A percentile compares a stretch with the other conserved stretches of the same genome.
Evolutionary conservation across 2,797 vertebrate species (phyloP).

Genomic region (Microhierax caerulescens): DNA sequence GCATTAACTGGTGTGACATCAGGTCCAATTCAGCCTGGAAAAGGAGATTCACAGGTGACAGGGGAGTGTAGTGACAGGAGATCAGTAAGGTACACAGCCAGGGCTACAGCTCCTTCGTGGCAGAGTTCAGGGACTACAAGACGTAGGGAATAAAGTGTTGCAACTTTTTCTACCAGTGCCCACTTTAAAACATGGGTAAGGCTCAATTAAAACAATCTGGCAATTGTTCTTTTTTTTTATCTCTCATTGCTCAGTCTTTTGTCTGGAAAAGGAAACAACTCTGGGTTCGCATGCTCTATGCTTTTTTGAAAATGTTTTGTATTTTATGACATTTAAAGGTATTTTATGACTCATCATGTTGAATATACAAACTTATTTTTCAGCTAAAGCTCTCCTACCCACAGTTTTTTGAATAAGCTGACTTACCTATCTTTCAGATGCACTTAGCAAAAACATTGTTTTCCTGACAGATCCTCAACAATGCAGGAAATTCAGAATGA

Average conservation of each 20-base stretch:
- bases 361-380: neutral
- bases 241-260: neutral
- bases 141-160: neutral
- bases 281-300: fast-evolving
- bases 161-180: neutral
- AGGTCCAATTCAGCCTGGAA: neutral
- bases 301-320: neutral
- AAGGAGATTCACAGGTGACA: neutral
- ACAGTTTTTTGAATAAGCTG: neutral
- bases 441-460: neutral
- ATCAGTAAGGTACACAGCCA: neutral
- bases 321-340: neutral
- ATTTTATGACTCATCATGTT: neutral
- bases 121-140: neutral
- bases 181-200: neutral
- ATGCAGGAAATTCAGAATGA: neutral
- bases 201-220: neutral
- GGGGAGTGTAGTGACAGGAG: neutral
- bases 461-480: neutral
- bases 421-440: neutral
- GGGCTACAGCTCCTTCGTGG: neutral
- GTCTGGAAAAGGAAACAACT: neutral
- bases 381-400: neutral
- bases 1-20: neutral
- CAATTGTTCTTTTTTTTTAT: neutral